These are phyloP conservation scores for Ephialtes manifestator DNA, from an alignment of 2,888 invertebrate genomes.

Conservation along the genomic window DNA sequence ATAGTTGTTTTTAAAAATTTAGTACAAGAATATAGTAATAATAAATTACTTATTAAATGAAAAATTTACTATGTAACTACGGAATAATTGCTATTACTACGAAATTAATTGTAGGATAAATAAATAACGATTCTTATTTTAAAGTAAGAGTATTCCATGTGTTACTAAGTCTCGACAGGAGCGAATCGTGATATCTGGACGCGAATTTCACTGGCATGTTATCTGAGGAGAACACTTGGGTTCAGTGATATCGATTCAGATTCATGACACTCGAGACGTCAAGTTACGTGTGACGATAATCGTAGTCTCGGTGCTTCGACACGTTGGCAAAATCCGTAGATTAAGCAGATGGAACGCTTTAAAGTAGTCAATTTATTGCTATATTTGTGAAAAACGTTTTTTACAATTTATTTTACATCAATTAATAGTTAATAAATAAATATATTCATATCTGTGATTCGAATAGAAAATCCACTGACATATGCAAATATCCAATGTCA, in stretches of 20 bases:
- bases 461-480: no score
- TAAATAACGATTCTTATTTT: neutral
- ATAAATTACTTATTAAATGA: neutral
- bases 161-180: neutral
- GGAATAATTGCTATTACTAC: neutral
- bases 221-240: constrained; percentile 71
- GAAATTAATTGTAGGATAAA: neutral
- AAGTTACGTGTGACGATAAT: neutral
- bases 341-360: neutral
- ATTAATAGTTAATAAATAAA: no score
- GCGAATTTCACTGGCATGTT: constrained; percentile 64
- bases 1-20: no score
- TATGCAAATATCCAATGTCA: no score
- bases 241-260: constrained; percentile 46
- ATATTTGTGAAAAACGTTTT: no score
- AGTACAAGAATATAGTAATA: no score
- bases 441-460: no score
- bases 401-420: no score
- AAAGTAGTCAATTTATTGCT: no score
- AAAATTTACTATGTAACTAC: neutral
- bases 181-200: constrained; percentile 7
- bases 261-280: constrained; percentile 19
- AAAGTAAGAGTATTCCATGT: neutral
- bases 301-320: neutral
- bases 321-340: constrained; percentile 1